Base-by-base conservation (phyloP, 2,113 vertebrate species). In the Oenanthe melanoleuca region DNA sequence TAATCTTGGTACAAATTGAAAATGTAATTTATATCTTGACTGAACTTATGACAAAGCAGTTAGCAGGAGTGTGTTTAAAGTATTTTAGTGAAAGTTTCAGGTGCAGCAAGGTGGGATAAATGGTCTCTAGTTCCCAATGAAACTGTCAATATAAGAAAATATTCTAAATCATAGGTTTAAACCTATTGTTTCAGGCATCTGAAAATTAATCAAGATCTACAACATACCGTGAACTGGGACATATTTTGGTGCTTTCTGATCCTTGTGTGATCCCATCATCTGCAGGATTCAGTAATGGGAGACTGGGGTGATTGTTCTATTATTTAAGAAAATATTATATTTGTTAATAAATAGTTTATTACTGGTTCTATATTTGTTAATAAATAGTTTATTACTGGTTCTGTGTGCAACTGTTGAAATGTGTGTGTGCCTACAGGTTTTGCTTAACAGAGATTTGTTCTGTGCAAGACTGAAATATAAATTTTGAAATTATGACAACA, bases 321-420 rank as follows among this genome's bases (percentile, higher is more conserved):
- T 53, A 42, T 67, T 77, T 19, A 0, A 31, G 66, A 67, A 65
- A 45, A 14, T 16, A 2, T 3, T 15, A 0, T 28, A 5, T 50
- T 28, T 70, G 14, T 59, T 56, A n/a, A 21, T 14, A 5, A 55
- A 7, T n/a, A n/a, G 17, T 25, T 93, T 14, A 33, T 86, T 50
- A 6, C 5, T n/a, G 9, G 8, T 57, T 81, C 17, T 67, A 0
- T 28, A 5, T 50, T 28, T 70, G 14, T 59, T 56, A n/a, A 21
- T 14, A 5, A 55, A 7, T n/a, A n/a, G 17, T 25, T 93, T 14
- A 33, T 86, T 50, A 6, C 5, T n/a, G 9, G 8, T 57, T 81
- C 17, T 67, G 16, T 21, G 40, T 56, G 52, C 19, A 63, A 0
- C 31, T 85, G 0, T 42, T 61, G 38, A 74, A 29, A 52, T 52